Base-by-base conservation (phyloP, 1,140 invertebrate genomes). In the Odontomachus brunneus region DNA sequence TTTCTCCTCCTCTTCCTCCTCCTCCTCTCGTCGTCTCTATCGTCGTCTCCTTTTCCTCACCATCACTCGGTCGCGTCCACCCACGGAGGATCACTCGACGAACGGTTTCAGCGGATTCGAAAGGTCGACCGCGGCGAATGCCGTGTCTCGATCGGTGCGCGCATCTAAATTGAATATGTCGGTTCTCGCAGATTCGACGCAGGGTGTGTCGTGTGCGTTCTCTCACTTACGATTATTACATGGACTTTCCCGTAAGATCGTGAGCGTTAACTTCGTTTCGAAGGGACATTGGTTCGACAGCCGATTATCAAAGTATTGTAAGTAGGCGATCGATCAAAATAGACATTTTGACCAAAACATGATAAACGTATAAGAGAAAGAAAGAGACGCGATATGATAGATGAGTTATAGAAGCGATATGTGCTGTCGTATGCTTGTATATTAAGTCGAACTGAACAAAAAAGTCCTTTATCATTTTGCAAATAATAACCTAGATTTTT, bases 91-190 rank as follows among this genome's bases (percentile, higher is more conserved):
- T 67, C 38, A 59, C 11, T 19, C 51, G 33, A 48, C 15, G 65
- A 53, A 59, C 83, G 53, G 38, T 86, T 85, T 86, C 63, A 82
- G n/a, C 83, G 49, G 55, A 82, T 74, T 55, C 69, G 83, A 82
- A 66, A 57, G 67, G 69, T 73, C 80, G 44, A 80, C 29, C 69
- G 69, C 26, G 83, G 51, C 84, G 53, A 81, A 53, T 53, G 55
- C 44, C n/a, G 38, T 19, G 65, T 9, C 62, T 5, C 53, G 55
- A 80, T 72, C 76, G 57, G n/a, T 38, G 38, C n/a, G 7, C 29
- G 59, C 33, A 51, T 74, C 33, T 80, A 48, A 80, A 80, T 71
- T 80, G 33, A 80, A 71, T 19, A 33, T 71, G 51, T 71, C 51
- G 51, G 14, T 71, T 71, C 33, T 44, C 51, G 17, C 53, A 26